Evolutionary conservation across 2,797 vertebrate species (phyloP), one percentile per base, ranked within the genome.

Genomic region (Tapirus indicus): DNA sequence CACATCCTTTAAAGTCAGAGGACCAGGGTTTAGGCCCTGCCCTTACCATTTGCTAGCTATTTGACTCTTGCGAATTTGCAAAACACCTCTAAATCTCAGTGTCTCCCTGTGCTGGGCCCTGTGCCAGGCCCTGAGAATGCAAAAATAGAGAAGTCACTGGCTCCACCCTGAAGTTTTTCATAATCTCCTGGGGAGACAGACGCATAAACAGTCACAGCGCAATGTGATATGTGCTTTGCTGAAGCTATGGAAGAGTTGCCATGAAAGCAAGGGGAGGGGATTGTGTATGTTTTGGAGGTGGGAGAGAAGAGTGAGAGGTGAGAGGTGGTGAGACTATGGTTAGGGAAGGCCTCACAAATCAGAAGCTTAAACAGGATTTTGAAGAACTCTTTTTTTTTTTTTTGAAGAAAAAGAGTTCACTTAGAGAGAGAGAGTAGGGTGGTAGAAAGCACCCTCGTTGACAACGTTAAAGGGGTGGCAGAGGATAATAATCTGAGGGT

Each of bases 1-100:
- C 8, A 35, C 11, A n/a, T 27, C 35, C 60, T 82, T 85, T 44
- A 54, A 88, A 72, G 49, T 88, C 14, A 66, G 77, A 82, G 85
- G 72, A 80, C 17, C 5, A 52, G 71, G 35, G 71, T 41, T 64
- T 44, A 93, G 68, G 54, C 0, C 44, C 64, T 82, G 38, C 17
- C 47, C 69, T 78, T 41, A 16, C 21, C 20, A 18, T 12, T 90
- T 54, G 64, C 71, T 82, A 47, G 58, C 29, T 85, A 47, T 87
- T 94, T 89, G 84, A 85, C 44, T 80, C 79, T 95, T 41, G 41
- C 52, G 86, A 72, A 94, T 83, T 90, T 94, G 74, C 41, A 54
- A 89, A 96, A 94, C 13, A 75, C 58, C 52, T 95, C 52, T n/a
- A 79, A 66, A 62, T 62, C 64, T 5, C 54, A 52, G 85, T 17